These are phyloP conservation scores for Gadopsis bispinosus DNA, from an alignment of 2,797 vertebrate species.

Conservation along the genomic window DNA sequence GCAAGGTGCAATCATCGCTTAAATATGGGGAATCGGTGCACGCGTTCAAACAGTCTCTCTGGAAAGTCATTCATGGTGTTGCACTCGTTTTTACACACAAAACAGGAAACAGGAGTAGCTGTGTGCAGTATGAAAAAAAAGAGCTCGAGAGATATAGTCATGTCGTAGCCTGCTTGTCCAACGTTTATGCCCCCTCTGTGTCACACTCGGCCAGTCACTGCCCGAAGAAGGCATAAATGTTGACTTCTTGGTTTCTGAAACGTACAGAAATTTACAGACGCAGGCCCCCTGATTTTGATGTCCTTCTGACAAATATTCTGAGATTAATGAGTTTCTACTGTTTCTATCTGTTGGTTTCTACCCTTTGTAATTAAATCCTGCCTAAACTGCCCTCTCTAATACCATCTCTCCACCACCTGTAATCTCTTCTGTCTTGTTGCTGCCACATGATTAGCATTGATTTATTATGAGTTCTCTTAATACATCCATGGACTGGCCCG, in stretches of 20 bases:
- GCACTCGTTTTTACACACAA: neutral
- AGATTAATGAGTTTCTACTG: neutral
- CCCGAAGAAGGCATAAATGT: no score
- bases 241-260: no score
- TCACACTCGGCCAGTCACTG: no score
- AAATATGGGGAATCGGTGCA: neutral
- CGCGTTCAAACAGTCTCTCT: neutral
- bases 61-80: neutral
- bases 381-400: no score
- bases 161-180: no score
- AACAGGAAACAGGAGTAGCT: neutral
- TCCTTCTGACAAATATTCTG: neutral
- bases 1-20: neutral
- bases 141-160: no score
- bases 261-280: no score
- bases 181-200: no score
- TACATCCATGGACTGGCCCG: neutral
- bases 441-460: no score
- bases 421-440: neutral
- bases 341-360: neutral
- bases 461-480: neutral
- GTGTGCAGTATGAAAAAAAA: no score
- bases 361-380: neutral
- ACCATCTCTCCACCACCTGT: neutral
- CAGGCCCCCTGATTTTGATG: no score